Evolutionary conservation across 2,888 invertebrate genomes (phyloP).

Genomic region (Thymelicus acteon): DNA sequence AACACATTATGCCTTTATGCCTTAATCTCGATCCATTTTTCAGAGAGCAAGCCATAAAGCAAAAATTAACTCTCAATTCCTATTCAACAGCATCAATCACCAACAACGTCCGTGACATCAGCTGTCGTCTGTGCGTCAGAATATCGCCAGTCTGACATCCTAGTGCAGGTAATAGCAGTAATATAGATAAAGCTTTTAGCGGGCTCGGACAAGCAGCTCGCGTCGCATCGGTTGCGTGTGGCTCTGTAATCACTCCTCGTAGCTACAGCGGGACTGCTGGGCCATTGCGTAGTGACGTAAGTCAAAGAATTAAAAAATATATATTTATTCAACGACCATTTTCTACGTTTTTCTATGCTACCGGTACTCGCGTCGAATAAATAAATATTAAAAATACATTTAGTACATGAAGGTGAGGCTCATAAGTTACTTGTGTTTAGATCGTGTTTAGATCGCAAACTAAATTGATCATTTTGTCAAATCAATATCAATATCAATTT

Average conservation of each 20-base stretch:
- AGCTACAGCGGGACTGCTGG: conserved; percentile 28
- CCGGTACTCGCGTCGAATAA: no score
- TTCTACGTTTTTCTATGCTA: not conserved
- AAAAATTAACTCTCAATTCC: not conserved
- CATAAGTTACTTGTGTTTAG: no score
- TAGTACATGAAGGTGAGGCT: no score
- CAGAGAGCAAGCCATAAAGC: no score
- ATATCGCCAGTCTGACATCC: conserved; percentile 22
- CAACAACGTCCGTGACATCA: not conserved
- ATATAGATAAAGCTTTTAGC: conserved; percentile 35
- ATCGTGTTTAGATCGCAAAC: no score
- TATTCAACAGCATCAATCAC: not conserved
- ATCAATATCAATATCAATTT: no score
- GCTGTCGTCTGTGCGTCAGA: not conserved
- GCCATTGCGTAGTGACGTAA: not conserved
- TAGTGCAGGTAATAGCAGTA: conserved; percentile 22
- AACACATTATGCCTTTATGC: no score
- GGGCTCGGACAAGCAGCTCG: conserved; percentile 20
- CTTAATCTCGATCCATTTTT: no score
- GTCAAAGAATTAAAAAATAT: not conserved
- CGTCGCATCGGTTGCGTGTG: conserved; percentile 28
- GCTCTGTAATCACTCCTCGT: conserved; percentile 17
- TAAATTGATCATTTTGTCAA: no score
- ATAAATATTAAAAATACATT: no score
- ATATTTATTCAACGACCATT: no score